Evolutionary conservation across 2,888 invertebrate species (phyloP).

Genomic region (Cantharis rustica): DNA sequence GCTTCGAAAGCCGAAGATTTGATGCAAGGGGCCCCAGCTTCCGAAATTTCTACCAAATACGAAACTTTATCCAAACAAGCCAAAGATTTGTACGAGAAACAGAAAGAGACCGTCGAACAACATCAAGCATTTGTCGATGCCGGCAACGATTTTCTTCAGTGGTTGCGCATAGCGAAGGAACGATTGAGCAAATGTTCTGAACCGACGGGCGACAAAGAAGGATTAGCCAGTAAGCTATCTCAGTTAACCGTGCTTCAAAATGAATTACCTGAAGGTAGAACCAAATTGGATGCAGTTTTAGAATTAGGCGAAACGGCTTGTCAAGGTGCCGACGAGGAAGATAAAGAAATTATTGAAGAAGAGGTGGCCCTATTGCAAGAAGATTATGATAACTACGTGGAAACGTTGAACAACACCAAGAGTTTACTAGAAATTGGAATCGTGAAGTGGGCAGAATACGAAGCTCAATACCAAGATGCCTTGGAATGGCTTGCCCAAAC

Average conservation of each 20-base stretch:
- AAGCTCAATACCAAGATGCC: conserved; percentile 89
- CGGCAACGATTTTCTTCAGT: conserved; percentile 83
- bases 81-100: conserved; percentile 85
- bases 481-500: conserved; percentile 88
- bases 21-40: conserved; percentile 87
- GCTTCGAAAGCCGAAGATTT: conserved; percentile 91
- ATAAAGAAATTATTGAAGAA: conserved; percentile 89
- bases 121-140: conserved; percentile 92
- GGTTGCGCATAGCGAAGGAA: conserved; percentile 91
- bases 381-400: conserved; percentile 82
- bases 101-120: conserved; percentile 87
- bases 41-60: conserved; percentile 90
- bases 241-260: conserved; percentile 84
- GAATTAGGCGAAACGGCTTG: conserved; percentile 88
- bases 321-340: conserved; percentile 80
- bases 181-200: conserved; percentile 89
- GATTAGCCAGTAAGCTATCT: conserved; percentile 82
- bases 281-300: conserved; percentile 80
- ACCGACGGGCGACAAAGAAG: conserved; percentile 90
- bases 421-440: conserved; percentile 83
- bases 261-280: conserved; percentile 82
- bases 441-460: conserved; percentile 93
- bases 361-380: conserved; percentile 89
- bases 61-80: conserved; percentile 89
- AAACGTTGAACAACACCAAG: conserved; percentile 79